These are phyloP conservation scores for Leptatherina wallacei DNA, from an alignment of 2,797 vertebrate genomes.

Conservation along the genomic window DNA sequence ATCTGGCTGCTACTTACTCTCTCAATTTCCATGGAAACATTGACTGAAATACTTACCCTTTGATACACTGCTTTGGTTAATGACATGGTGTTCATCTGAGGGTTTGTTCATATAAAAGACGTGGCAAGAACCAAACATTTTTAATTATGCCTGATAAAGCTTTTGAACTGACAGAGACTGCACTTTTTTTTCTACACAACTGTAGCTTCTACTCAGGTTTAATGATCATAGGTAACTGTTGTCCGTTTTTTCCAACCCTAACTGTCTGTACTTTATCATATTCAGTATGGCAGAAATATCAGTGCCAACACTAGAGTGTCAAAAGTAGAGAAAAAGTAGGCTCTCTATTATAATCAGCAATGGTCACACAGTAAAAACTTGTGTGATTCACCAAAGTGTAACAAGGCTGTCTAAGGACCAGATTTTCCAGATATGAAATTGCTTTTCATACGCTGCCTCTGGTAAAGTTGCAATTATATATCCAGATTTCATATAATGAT, in stretches of 20 bases:
- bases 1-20: too few relatives aligned
- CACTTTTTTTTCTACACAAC: too few relatives aligned
- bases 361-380: slow-evolving; percentile 3
- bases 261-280: too few relatives aligned
- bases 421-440: slow-evolving; percentile 37
- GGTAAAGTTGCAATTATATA: slow-evolving; percentile 19
- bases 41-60: too few relatives aligned
- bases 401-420: slow-evolving; percentile 25
- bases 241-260: neutral
- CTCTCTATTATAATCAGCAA: neutral
- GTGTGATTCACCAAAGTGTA: slow-evolving; percentile 9
- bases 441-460: slow-evolving; percentile 12
- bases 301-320: neutral
- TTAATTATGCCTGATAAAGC: too few relatives aligned
- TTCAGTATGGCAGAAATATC: too few relatives aligned
- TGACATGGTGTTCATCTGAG: too few relatives aligned
- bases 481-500: slow-evolving; percentile 26
- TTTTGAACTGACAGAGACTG: too few relatives aligned
- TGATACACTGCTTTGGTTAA: too few relatives aligned
- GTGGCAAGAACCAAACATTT: too few relatives aligned
- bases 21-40: too few relatives aligned
- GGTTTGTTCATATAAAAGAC: too few relatives aligned
- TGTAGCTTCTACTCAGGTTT: neutral
- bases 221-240: neutral
- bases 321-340: neutral